phyloP scores from a whole-genome alignment of 2,888 invertebrate genomes.

The Pediacus dermestoides region DNA sequence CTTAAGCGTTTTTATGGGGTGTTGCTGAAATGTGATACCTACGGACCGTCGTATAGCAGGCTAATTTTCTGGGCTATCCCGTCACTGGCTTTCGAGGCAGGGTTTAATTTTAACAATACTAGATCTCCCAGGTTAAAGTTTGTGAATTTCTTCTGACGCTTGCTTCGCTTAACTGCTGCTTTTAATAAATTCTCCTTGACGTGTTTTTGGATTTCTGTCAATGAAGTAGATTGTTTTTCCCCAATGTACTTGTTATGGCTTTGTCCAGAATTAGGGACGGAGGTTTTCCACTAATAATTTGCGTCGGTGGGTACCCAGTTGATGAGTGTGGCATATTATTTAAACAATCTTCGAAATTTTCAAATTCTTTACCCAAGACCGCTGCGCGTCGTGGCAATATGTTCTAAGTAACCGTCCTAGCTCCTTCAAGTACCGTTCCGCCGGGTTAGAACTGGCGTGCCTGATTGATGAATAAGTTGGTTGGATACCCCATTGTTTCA shows the following conservation, averaged over 20 bases:
- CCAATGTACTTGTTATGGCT: not conserved
- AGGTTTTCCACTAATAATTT: not conserved
- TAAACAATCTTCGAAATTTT: constrained; percentile 3
- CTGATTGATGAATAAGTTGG: constrained; percentile 3
- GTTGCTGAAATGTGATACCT: not conserved
- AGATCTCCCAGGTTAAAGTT: not conserved
- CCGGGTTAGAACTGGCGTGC: constrained; percentile 1
- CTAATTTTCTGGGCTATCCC: not conserved
- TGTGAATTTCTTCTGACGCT: not conserved
- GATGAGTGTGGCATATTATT: not conserved
- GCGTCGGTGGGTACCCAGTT: not conserved
- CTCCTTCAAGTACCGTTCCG: constrained; percentile 6
- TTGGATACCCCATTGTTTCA: not conserved
- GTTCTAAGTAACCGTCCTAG: constrained; percentile 6
- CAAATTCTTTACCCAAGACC: constrained; percentile 4
- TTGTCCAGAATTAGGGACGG: not conserved
- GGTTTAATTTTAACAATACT: not conserved
- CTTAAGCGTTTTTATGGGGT: not conserved
- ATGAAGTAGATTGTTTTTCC: not conserved
- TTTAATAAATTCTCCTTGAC: not conserved
- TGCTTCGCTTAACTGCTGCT: not conserved
- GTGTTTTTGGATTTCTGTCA: no score
- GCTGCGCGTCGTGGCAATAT: constrained; percentile 6
- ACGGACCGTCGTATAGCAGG: not conserved
- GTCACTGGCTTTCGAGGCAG: not conserved